A percentile compares a stretch with the other conserved stretches of the same genome.
Conservation (phyloP, 1,140 invertebrate genomes). For the Musca domestica region DNA sequence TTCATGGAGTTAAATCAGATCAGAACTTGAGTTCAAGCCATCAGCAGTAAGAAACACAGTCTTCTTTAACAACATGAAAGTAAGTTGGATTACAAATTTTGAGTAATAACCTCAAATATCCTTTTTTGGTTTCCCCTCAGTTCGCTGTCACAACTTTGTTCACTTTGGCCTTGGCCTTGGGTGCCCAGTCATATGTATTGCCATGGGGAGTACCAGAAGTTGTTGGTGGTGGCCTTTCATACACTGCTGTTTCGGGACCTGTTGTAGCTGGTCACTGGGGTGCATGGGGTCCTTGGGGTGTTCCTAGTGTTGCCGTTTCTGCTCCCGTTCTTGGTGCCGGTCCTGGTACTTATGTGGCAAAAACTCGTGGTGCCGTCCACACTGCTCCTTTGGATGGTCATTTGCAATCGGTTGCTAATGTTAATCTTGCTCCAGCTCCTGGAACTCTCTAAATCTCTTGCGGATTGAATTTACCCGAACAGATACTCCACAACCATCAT, state of each 20-base stretch:
- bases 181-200: conserved; percentile 43
- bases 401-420: conserved; percentile 43
- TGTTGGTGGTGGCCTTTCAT: neutral
- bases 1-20: conserved; percentile 21
- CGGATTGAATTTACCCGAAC: neutral
- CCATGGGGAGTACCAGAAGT: conserved; percentile 7
- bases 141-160: conserved; percentile 44
- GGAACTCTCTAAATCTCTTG: conserved; percentile 52
- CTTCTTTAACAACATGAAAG: conserved; percentile 26
- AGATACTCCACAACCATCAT: neutral
- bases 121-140: conserved; percentile 24
- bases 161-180: conserved; percentile 50
- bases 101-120: no score
- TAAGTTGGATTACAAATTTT: conserved; percentile 10
- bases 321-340: neutral
- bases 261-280: conserved; percentile 26
- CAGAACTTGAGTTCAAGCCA: conserved; percentile 25
- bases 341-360: conserved; percentile 53
- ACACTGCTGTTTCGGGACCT: neutral
- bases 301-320: conserved; percentile 21
- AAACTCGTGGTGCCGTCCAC: conserved; percentile 57
- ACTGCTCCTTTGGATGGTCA: conserved; percentile 56
- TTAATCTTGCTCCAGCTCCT: conserved; percentile 57
- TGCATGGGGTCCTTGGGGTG: conserved; percentile 35
- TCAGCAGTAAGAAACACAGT: conserved; percentile 12